Evolutionary conservation across 2,888 invertebrate genomes (phyloP).

Genomic region (Pammene fasciana): DNA sequence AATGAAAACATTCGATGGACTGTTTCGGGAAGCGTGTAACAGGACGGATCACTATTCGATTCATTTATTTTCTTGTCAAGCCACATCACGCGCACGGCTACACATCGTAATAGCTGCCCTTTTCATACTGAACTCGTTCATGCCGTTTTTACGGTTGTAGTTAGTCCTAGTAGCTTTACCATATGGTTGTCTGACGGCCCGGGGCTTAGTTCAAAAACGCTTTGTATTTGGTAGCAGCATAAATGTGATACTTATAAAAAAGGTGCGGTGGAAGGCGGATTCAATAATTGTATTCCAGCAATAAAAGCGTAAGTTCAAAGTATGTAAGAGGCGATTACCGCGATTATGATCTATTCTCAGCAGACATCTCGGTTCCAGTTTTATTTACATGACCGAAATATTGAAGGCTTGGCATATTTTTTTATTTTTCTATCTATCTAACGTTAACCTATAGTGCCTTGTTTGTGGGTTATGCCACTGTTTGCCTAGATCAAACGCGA

Average conservation of each 20-base stretch:
- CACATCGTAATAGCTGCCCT: slow-evolving; percentile 35
- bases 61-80: slow-evolving; percentile 40
- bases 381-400: too few relatives aligned
- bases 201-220: too few relatives aligned
- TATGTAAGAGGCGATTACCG: too few relatives aligned
- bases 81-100: slow-evolving; percentile 35
- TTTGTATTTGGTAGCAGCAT: too few relatives aligned
- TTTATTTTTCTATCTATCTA: background rate
- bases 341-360: too few relatives aligned
- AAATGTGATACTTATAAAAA: too few relatives aligned
- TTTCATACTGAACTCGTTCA: background rate
- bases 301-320: too few relatives aligned
- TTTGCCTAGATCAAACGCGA: background rate
- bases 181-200: too few relatives aligned
- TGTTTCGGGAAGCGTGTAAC: slow-evolving; percentile 24
- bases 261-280: too few relatives aligned
- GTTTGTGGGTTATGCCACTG: background rate
- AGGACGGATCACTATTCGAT: slow-evolving; percentile 33
- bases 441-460: background rate
- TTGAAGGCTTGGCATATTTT: background rate
- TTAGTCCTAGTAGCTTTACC: too few relatives aligned
- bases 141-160: background rate
- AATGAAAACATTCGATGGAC: slow-evolving; percentile 32
- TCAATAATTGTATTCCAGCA: too few relatives aligned
- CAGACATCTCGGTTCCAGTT: too few relatives aligned